Percentiles rank a stretch among this genome's conserved stretches.
These are phyloP conservation scores for Gymnoscelis rufifasciata DNA, from an alignment of 2,888 invertebrate species.

Conservation along the genomic window DNA sequence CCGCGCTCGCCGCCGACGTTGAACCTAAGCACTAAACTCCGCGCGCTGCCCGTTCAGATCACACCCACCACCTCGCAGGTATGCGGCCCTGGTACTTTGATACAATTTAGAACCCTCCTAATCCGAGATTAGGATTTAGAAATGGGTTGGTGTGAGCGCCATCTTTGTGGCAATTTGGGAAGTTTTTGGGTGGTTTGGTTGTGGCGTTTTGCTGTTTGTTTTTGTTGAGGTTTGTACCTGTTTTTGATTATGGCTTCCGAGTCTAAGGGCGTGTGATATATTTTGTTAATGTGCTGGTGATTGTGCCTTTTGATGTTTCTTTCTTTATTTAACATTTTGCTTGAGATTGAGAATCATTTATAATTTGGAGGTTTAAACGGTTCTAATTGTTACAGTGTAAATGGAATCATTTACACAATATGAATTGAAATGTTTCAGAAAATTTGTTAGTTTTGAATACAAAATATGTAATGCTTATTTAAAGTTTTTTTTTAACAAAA, in stretches of 20 bases:
- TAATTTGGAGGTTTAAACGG: too few species aligned
- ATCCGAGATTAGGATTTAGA: conserved; percentile 55
- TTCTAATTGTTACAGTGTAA: too few species aligned
- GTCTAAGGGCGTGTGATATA: too few species aligned
- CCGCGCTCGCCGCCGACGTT: conserved; percentile 45
- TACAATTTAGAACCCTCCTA: conserved; percentile 67
- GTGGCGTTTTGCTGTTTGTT: conserved; percentile 15
- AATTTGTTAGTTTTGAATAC: too few species aligned
- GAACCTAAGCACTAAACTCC: conserved; percentile 69
- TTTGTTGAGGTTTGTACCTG: not conserved
- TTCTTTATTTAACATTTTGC: too few species aligned
- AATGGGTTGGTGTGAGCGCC: conserved; percentile 18
- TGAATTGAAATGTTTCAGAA: too few species aligned
- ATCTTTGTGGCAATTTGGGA: conserved; percentile 16
- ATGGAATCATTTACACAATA: too few species aligned
- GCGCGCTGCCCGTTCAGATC: conserved; percentile 68
- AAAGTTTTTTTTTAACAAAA: too few species aligned
- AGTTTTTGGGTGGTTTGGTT: conserved; percentile 4
- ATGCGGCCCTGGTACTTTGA: conserved; percentile 61
- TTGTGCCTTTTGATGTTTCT: too few species aligned
- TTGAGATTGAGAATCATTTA: too few species aligned
- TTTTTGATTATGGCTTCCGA: not conserved
- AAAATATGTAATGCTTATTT: too few species aligned
- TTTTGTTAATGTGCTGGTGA: too few species aligned
- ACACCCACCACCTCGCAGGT: conserved; percentile 71